A percentile compares a stretch with the other conserved stretches of the same genome.
phyloP scores from a whole-genome alignment of 1,140 invertebrate species.

The Bombyx mori region DNA sequence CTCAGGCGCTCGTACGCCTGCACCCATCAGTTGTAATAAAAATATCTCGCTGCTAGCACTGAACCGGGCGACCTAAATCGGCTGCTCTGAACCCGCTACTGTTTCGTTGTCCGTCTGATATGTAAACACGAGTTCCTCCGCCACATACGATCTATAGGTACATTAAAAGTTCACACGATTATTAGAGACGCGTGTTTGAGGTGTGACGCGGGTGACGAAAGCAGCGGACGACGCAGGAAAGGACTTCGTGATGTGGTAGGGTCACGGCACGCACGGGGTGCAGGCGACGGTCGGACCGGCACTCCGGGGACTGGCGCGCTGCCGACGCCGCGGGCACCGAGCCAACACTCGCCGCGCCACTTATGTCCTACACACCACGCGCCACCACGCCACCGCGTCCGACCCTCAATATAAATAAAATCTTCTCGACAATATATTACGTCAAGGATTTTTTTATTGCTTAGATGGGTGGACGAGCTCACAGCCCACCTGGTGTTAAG shows the following conservation, averaged over 20 bases:
- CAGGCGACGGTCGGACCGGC: conserved; percentile 47
- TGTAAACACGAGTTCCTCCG: conserved; percentile 20
- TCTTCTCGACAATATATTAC: conserved; percentile 27
- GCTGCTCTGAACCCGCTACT: conserved; percentile 30
- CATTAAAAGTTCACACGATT: too few relatives aligned
- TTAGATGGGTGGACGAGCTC: too few relatives aligned
- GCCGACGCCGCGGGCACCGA: conserved; percentile 48
- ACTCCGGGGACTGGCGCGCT: conserved; percentile 51
- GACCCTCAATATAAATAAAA: conserved; percentile 56
- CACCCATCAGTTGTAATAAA: conserved; percentile 59
- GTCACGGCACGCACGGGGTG: conserved; percentile 26
- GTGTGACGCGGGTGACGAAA: neutral
- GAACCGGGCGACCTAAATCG: conserved; percentile 67
- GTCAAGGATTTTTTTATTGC: conserved; percentile 14
- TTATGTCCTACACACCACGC: conserved; percentile 51
- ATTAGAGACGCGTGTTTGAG: neutral
- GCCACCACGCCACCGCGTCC: conserved; percentile 23
- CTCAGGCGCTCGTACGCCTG: conserved; percentile 52
- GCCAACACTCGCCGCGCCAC: conserved; percentile 49
- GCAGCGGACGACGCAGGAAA: neutral
- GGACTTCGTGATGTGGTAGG: conserved; percentile 3
- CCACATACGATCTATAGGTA: neutral
- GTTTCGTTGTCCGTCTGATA: conserved; percentile 26
- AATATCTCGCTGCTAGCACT: conserved; percentile 63
- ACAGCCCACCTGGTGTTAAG: too few relatives aligned